phyloP scores from a whole-genome alignment of 2,888 invertebrate species.

The Stenotaenia linearis region DNA sequence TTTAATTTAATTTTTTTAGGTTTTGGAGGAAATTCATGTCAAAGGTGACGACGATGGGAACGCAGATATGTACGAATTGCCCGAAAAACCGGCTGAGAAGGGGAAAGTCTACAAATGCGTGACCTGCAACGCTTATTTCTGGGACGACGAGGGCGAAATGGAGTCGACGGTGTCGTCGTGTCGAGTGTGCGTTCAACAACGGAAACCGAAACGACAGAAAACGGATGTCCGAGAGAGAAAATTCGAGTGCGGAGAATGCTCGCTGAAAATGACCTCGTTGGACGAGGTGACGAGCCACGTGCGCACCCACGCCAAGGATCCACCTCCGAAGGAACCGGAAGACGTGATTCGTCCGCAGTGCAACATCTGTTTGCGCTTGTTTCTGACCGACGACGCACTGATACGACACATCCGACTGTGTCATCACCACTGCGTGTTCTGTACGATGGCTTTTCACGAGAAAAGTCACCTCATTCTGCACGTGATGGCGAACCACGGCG shows the following conservation, averaged over 20 bases:
- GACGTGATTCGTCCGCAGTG: not conserved
- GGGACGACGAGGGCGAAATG: not conserved
- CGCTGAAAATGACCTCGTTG: not conserved
- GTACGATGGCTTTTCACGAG: conserved; percentile 10
- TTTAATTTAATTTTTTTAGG: not conserved
- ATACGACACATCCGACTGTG: not conserved
- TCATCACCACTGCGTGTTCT: not conserved
- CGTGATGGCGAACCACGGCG: not conserved
- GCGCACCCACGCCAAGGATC: not conserved
- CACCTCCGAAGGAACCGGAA: not conserved
- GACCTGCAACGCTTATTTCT: conserved; percentile 24
- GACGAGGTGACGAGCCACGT: not conserved
- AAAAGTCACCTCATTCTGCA: conserved; percentile 18
- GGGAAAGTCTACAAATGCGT: not conserved
- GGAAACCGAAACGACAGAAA: not conserved
- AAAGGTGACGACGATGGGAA: not conserved
- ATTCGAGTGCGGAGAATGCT: conserved; percentile 8
- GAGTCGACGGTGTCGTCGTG: not conserved
- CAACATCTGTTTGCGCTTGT: not conserved
- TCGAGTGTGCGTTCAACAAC: not conserved
- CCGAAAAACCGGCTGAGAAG: not conserved
- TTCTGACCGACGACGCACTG: not conserved
- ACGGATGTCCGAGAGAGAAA: not conserved
- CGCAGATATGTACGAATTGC: not conserved
- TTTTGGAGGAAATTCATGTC: not conserved